These are phyloP conservation scores for Bovichtus variegatus DNA, from an alignment of 2,797 vertebrate species.

Conservation along the genomic window DNA sequence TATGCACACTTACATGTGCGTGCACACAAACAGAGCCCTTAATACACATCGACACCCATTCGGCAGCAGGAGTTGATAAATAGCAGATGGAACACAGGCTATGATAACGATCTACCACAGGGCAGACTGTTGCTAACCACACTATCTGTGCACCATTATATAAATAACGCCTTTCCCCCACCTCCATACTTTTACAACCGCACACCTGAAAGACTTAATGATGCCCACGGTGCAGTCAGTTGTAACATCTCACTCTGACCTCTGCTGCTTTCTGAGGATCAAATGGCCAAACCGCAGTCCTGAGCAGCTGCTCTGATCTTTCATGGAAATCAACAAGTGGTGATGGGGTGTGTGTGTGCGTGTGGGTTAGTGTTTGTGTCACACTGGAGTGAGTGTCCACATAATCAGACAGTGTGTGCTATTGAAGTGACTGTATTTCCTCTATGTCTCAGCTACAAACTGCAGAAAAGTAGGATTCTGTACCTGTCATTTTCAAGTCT, in stretches of 20 bases:
- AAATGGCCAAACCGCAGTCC: conserved; percentile 75
- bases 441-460: conserved; percentile 21
- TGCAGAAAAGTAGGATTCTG: conserved; percentile 13
- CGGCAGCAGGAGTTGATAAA: conserved; percentile 61
- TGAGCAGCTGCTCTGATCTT: conserved; percentile 83
- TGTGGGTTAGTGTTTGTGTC: conserved; percentile 35
- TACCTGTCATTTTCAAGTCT: neutral
- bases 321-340: conserved; percentile 82
- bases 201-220: conserved; percentile 73
- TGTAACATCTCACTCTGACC: conserved; percentile 73
- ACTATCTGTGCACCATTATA: conserved; percentile 59
- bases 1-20: too few relatives aligned
- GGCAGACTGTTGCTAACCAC: conserved; percentile 73
- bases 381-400: conserved; percentile 30
- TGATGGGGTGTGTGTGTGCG: conserved; percentile 40
- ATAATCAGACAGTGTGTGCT: conserved; percentile 39
- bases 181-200: conserved; percentile 55
- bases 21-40: neutral
- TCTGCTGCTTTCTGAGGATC: conserved; percentile 74
- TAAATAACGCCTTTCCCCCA: conserved; percentile 63
- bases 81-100: conserved; percentile 59
- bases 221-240: conserved; percentile 60
- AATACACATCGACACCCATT: conserved; percentile 35
- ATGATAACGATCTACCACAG: conserved; percentile 75
- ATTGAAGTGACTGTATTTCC: conserved; percentile 23